Evolutionary conservation across 2,888 invertebrate genomes (phyloP), one percentile per base, ranked within the genome.

Genomic region (Agriopis aurantiaria): DNA sequence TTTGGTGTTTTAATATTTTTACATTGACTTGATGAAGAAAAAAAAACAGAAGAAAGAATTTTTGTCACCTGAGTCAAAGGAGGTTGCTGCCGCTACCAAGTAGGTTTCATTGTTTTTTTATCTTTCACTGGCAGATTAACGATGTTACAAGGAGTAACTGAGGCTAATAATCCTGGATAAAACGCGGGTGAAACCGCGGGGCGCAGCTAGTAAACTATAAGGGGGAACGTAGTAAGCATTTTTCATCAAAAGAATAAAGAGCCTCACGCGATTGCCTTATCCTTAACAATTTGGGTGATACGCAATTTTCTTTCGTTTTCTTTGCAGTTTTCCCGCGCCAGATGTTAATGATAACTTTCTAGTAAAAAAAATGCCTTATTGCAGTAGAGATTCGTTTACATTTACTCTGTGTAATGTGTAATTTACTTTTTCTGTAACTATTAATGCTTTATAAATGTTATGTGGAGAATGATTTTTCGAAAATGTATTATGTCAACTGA

Each of bases 251-350:
- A 60, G 53, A 69, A 69, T 65, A 72, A 68, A 65, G 52, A 40
- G 69, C 60, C 43, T 57, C 57, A 65, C 55, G 70, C 61, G 56
- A 65, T 60, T 33, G 51, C 33, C 63, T 63, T 60, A 72, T 69
- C 73, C 64, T 56, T 73, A 74, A 74, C 58, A 69, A 66, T 65
- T 65, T 23, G 56, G 52, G 43, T 65, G 55, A 66, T 66, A 75
- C 64, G 69, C 71, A 73, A 71, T 74, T 77, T 76, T 73, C 71
- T 73, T 72, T 74, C 68, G 53, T 70, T 73, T 49, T 63, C 64
- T 63, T 68, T 64, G 48, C 62, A 63, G 58, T 55, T 73, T 70
- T 48, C 68, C 70, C 65, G 73, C 62, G 73, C 63, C 74, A 73
- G 73, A 75, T 74, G 74, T 72, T 75, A 63, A 68, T 53, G 65